Evolutionary conservation across 2,797 vertebrate genomes (phyloP).

Genomic region (Columba guinea): DNA sequence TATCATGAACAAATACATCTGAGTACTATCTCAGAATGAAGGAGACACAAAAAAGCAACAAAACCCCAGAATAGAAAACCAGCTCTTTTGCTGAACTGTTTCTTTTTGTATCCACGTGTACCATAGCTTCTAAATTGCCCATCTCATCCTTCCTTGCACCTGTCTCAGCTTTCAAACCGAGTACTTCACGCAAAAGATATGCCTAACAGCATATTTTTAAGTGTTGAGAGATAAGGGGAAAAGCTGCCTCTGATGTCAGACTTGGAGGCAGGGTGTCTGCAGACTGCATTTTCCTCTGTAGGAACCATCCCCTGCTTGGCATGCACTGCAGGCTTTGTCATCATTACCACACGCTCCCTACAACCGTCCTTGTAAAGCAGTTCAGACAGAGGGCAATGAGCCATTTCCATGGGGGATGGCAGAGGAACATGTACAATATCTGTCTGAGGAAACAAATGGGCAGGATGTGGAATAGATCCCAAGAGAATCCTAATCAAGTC

Average conservation of each 20-base stretch:
- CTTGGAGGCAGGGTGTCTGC: neutral
- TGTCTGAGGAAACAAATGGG: conserved; percentile 26
- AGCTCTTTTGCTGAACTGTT: conserved; percentile 8
- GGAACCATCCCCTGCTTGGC: neutral
- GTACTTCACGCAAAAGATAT: neutral
- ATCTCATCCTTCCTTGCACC: conserved; percentile 52
- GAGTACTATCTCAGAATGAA: neutral
- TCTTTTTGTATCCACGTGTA: neutral
- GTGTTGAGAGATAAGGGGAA: neutral
- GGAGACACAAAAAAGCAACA: conserved; percentile 25
- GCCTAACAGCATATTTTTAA: conserved; percentile 32
- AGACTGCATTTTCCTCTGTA: neutral
- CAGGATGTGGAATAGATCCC: conserved; percentile 38
- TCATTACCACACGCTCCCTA: neutral
- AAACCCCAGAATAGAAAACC: conserved; percentile 35
- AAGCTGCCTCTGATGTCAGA: conserved; percentile 12
- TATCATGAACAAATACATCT: neutral
- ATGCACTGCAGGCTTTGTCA: neutral
- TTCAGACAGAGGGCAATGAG: conserved; percentile 43
- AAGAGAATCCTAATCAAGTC: conserved; percentile 10
- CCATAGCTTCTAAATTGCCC: conserved; percentile 14
- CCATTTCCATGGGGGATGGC: neutral
- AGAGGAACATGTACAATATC: neutral
- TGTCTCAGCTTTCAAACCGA: conserved; percentile 53
- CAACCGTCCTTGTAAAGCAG: neutral